Evolutionary conservation across 1,140 invertebrate species (phyloP), one percentile per base, ranked within the genome.

Genomic region (Thalassaphorura encarpata): DNA sequence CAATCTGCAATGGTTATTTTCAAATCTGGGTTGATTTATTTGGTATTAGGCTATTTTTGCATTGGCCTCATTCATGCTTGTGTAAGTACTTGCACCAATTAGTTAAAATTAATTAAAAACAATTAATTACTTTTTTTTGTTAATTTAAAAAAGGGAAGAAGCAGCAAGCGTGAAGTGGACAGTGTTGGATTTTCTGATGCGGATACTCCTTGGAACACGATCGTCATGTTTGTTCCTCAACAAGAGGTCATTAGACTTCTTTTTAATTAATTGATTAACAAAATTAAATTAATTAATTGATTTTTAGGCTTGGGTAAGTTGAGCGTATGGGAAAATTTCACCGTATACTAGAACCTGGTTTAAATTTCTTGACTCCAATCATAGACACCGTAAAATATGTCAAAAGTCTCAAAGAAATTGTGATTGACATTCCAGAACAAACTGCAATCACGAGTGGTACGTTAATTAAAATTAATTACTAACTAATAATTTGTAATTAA

Each of bases 291-390:
- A 6, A 21, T 29, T 48, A 58, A 54, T 58, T 56, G 29, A 52
- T 60, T 49, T 56, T 66, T 63, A 89, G 85, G 93, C 96, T 48
- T 99, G 97, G 97, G 78, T 99, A 60, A 87, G n/a, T 99, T 0
- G 96, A 99, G 75, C 75, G 96, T 69, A 98, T 99, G 93, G 97
- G 97, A 48, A 93, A 89, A 75, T 99, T 93, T 75, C 78, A 90
- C 69, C 80, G 85, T 73, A 89, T 96, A 58, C 72, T 98, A 28
- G 83, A 96, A 45, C 95, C 95, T 36, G 97, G 97, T 6, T 74
- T 99, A 3, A 99, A 99, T 71, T 67, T 98, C 54, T 72, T 98
- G 13, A 77, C 96, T 58, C 97, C 97, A 5, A 72, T 99, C 60
- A 72, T 97, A 46, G 96, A 99, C 73, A 81, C 77, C 72, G 84